Evolutionary conservation across 2,113 vertebrate genomes (phyloP).

Genomic region (Melanerpes formicivorus): DNA sequence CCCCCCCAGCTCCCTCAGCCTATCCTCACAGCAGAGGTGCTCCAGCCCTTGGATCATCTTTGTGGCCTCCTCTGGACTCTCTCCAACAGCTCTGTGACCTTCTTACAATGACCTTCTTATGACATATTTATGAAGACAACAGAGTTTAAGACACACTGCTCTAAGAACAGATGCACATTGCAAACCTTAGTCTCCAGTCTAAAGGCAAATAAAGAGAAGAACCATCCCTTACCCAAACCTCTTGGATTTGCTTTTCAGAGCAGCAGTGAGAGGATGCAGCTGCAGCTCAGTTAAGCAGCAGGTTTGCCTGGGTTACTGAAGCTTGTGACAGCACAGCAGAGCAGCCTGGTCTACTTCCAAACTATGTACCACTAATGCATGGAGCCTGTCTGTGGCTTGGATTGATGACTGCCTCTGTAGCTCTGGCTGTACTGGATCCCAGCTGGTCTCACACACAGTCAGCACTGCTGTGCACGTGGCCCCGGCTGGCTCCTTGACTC

Average conservation of each 20-base stretch:
- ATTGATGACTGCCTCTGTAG: not conserved
- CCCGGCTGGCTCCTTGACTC: not conserved
- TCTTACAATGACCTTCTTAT: too few relatives aligned
- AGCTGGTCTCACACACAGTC: not conserved
- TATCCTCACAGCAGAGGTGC: too few relatives aligned
- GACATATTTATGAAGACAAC: not conserved
- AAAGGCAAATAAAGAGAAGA: not conserved
- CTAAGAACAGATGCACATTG: not conserved
- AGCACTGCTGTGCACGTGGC: accelerated
- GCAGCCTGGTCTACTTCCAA: not conserved
- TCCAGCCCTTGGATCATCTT: too few relatives aligned
- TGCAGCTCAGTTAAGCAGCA: not conserved
- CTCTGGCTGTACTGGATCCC: not conserved
- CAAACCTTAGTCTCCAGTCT: not conserved
- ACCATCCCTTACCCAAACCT: not conserved
- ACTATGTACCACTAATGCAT: accelerated
- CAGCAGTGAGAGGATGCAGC: accelerated
- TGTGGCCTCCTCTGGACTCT: too few relatives aligned
- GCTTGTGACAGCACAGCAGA: not conserved
- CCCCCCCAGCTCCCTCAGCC: too few relatives aligned
- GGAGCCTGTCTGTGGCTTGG: not conserved
- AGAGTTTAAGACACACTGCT: not conserved
- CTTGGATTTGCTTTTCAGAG: not conserved
- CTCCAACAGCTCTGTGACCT: too few relatives aligned
- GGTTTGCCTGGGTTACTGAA: not conserved